Evolutionary conservation across 2,888 invertebrate species (phyloP), one percentile per base, ranked within the genome.

Genomic region (Onchidella celtica): DNA sequence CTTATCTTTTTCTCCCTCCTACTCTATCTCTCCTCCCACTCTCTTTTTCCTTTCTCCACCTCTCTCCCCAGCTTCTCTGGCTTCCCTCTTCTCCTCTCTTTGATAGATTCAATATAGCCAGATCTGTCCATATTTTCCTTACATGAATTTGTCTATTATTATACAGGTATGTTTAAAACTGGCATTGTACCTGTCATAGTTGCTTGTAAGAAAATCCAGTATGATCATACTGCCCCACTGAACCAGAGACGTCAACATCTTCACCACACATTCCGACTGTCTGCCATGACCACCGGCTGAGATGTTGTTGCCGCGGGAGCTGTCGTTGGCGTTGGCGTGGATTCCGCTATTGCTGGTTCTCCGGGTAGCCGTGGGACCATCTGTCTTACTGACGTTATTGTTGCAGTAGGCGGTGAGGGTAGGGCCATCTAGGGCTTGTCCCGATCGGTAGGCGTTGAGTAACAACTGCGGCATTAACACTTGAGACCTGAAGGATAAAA

Each of bases 181-280:
- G 61, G 27, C 61, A 21, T 61, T n/a, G 29, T 65, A 93, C 93
- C 93, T 92, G 86, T 93, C 93, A 84, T 93, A 93, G 79, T 93
- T 93, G 27, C 91, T 93, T 2, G 93, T 93, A 68, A 93, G 87
- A 85, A 92, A 93, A 86, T 93, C 93, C 85, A 93, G 93, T 11
- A 93, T 81, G 24, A 93, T 88, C 88, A 93, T 88, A 83, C 91
- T 91, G 57, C 92, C 91, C 93, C 93, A 93, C 85, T 93, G 93
- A 29, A 91, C 85, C 17, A 93, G 75, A n/a, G 89, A 87, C 11
- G 87, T 74, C 61, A 92, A 73, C 57, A 88, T 83, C 24, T 84
- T 66, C 3, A 83, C 63, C 9, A 85, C 82, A 11, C 55, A 21
- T 11, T 6, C 3, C 0, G 32, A 3, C n/a, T 6, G 4, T 1